Percentiles rank a stretch among this genome's conserved stretches.
These are phyloP conservation scores for Barbus barbus DNA, from an alignment of 2,113 vertebrate species.

Conservation along the genomic window DNA sequence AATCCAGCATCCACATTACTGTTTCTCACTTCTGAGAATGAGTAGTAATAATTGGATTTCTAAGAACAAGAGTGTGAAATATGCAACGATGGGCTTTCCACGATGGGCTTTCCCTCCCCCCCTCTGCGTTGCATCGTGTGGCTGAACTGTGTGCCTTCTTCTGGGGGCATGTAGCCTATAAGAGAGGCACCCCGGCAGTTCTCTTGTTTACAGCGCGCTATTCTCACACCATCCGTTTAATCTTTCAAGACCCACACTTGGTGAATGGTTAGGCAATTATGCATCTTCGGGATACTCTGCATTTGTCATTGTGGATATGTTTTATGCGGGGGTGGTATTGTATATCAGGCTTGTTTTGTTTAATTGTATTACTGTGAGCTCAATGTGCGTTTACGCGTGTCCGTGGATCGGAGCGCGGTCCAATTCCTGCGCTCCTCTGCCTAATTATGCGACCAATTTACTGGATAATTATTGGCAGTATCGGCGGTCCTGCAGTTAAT, in stretches of 20 bases:
- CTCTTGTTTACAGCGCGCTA: conserved; percentile 47
- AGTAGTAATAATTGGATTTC: conserved; percentile 14
- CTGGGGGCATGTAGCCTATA: conserved; percentile 30
- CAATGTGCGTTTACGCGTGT: neutral
- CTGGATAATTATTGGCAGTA: conserved; percentile 41
- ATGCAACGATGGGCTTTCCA: neutral
- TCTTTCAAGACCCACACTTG: neutral
- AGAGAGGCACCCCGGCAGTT: conserved; percentile 49
- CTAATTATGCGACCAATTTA: conserved; percentile 44
- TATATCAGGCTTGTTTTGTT: conserved; percentile 25
- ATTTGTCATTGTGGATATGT: neutral
- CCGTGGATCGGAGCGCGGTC: conserved; percentile 34
- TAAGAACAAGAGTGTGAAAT: neutral
- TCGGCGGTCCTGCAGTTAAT: conserved; percentile 34
- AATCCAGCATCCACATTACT: conserved; percentile 56
- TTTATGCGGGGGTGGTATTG: neutral
- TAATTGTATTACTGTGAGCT: neutral
- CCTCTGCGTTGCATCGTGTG: conserved; percentile 13
- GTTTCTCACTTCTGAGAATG: neutral
- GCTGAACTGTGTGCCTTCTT: neutral
- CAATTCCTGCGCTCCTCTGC: conserved; percentile 20
- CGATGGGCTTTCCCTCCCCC: neutral
- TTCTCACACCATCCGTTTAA: conserved; percentile 15
- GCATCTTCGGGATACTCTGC: neutral
- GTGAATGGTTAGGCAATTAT: conserved; percentile 1